A percentile compares a stretch with the other conserved stretches of the same genome.
Evolutionary conservation across 2,888 invertebrate genomes (phyloP).

Genomic region (Cylloceria caligata): DNA sequence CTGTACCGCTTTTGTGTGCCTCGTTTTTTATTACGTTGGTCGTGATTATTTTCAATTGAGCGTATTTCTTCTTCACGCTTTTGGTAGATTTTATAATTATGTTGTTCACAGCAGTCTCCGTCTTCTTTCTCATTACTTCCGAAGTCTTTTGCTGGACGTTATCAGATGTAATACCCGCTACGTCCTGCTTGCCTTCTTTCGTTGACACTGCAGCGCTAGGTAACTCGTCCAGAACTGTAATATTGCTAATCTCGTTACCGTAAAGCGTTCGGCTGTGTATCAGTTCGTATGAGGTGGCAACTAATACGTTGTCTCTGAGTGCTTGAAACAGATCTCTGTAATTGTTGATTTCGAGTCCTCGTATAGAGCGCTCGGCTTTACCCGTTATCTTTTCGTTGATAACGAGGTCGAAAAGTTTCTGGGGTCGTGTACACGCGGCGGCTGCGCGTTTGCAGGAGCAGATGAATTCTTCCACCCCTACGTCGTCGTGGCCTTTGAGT

Average conservation of each 20-base stretch:
- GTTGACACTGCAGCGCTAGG: background rate
- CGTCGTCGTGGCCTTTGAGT: too few relatives aligned
- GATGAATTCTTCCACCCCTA: too few relatives aligned
- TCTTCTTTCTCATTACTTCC: conserved; percentile 13
- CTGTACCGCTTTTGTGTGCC: background rate
- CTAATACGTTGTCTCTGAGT: too few relatives aligned
- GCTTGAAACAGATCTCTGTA: too few relatives aligned
- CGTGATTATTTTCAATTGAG: conserved; percentile 76
- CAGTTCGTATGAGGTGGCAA: too few relatives aligned
- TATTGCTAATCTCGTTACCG: conserved; percentile 73
- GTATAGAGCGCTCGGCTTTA: too few relatives aligned
- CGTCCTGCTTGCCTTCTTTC: background rate
- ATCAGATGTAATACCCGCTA: background rate
- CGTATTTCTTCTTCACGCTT: conserved; percentile 76
- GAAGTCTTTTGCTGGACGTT: background rate
- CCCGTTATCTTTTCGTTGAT: too few relatives aligned
- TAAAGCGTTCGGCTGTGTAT: too few relatives aligned
- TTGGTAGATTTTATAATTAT: conserved; percentile 62
- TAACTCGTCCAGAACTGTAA: conserved; percentile 72
- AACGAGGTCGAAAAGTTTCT: too few relatives aligned
- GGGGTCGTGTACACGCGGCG: too few relatives aligned
- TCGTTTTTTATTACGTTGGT: conserved; percentile 73
- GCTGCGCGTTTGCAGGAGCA: too few relatives aligned
- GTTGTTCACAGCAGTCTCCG: background rate
- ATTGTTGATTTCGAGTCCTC: too few relatives aligned